Percentiles rank a stretch among this genome's conserved stretches.
phyloP scores from a whole-genome alignment of 2,888 invertebrate species.

The Brassicogethes aeneus region DNA sequence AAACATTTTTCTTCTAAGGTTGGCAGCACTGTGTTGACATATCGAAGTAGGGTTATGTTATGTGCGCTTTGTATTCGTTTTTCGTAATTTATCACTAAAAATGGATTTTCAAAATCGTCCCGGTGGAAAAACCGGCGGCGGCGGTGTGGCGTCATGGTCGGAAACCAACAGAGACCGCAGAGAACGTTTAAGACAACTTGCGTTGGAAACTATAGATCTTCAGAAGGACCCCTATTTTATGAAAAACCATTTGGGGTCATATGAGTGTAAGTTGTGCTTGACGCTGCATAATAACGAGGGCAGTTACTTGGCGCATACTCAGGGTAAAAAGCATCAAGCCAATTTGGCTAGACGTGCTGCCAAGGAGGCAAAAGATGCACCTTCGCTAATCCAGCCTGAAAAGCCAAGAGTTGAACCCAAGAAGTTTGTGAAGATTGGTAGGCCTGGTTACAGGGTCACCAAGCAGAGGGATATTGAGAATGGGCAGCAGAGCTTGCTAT shows the following conservation, averaged over 20 bases:
- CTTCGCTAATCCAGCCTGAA: conserved; percentile 87
- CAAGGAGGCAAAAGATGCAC: conserved; percentile 96
- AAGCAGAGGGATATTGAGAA: conserved; percentile 94
- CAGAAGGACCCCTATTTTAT: conserved; percentile 99
- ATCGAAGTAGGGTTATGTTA: no score
- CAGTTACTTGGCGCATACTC: conserved; percentile 97
- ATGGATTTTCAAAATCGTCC: conserved; percentile 99
- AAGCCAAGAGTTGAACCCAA: conserved; percentile 96
- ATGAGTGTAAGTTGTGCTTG: conserved; percentile 97
- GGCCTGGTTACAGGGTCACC: conserved; percentile 97
- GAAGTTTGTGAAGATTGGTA: conserved; percentile 98
- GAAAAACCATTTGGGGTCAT: conserved; percentile 96
- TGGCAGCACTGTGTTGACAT: no score
- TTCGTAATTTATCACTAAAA: conserved; percentile 5
- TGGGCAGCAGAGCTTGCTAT: conserved; percentile 93
- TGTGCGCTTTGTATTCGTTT: no score
- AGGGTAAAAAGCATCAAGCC: conserved; percentile 99
- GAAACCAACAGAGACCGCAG: conserved; percentile 96
- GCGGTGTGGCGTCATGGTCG: conserved; percentile 98
- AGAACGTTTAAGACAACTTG: conserved; percentile 90
- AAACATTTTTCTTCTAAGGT: no score
- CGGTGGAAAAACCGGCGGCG: conserved; percentile 98
- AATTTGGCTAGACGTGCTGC: conserved; percentile 96
- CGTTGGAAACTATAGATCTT: conserved; percentile 95
- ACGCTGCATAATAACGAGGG: conserved; percentile 99